These are phyloP conservation scores for Labeo rohita DNA, from an alignment of 2,113 vertebrate genomes.

Conservation along the genomic window DNA sequence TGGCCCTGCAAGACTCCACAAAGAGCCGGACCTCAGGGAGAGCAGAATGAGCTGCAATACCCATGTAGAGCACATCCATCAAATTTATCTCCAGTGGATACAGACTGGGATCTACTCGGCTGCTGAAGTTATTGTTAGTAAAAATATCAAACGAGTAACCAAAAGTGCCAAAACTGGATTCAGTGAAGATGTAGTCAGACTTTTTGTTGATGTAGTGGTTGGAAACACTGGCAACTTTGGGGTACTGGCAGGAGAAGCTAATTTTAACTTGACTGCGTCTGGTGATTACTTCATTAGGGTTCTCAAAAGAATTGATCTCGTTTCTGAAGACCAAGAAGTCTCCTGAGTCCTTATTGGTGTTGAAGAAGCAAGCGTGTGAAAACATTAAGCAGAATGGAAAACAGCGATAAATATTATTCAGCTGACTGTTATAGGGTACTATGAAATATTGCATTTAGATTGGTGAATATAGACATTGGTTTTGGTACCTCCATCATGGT, in stretches of 20 bases:
- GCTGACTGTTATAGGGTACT: neutral
- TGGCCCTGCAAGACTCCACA: slow-evolving; percentile 78
- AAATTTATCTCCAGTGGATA: slow-evolving; percentile 72
- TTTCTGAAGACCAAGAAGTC: slow-evolving; percentile 73
- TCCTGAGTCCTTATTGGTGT: slow-evolving; percentile 67
- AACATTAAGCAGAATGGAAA: neutral
- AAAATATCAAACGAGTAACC: slow-evolving; percentile 73
- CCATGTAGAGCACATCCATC: slow-evolving; percentile 67
- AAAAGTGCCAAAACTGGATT: slow-evolving; percentile 76
- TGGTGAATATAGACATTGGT: neutral
- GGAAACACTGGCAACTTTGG: slow-evolving; percentile 68
- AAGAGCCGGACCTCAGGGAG: slow-evolving; percentile 68
- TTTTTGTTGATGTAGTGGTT: slow-evolving; percentile 63
- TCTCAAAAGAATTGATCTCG: slow-evolving; percentile 66
- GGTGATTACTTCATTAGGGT: slow-evolving; percentile 58
- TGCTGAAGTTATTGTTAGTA: slow-evolving; percentile 57
- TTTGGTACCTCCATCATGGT: slow-evolving; percentile 69
- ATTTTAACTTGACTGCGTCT: slow-evolving; percentile 65
- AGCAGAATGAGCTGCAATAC: slow-evolving; percentile 67
- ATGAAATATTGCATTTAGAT: neutral
- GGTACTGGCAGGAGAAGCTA: slow-evolving; percentile 72
- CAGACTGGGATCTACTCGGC: slow-evolving; percentile 42
- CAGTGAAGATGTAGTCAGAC: slow-evolving; percentile 71
- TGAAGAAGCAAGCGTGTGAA: neutral
- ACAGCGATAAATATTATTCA: neutral